These are phyloP conservation scores for Ascidia mentula DNA, from an alignment of 23 tunicate genomes.

Conservation along the genomic window DNA sequence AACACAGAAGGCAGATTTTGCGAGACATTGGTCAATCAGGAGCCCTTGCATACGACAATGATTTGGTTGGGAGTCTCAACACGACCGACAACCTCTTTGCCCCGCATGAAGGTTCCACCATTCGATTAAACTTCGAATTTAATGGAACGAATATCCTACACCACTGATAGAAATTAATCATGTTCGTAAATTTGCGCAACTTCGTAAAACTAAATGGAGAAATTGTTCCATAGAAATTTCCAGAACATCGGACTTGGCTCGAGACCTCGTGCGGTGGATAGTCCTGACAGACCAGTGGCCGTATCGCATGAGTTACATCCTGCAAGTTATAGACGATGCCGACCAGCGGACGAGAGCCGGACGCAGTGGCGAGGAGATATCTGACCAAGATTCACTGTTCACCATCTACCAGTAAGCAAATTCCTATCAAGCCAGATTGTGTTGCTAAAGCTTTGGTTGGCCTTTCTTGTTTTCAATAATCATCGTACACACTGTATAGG, in stretches of 20 bases:
- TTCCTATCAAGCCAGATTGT: neutral
- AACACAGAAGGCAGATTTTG: neutral
- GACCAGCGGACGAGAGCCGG: conserved; percentile 54
- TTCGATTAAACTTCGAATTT: no score
- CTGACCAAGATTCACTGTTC: conserved; percentile 41
- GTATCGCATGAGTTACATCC: conserved; percentile 76
- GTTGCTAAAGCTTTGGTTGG: neutral
- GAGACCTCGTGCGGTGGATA: conserved; percentile 75
- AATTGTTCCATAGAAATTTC: neutral
- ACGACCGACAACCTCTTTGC: no score
- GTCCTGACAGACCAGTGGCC: conserved; percentile 97
- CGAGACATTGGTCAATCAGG: neutral
- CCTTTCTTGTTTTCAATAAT: no score
- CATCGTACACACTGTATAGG: no score
- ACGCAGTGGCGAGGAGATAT: conserved; percentile 27
- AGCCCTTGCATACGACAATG: no score
- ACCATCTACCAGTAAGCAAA: conserved; percentile 63
- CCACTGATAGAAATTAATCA: no score
- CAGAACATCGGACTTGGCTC: conserved; percentile 20
- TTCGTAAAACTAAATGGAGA: no score
- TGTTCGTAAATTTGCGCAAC: no score
- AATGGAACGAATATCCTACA: no score
- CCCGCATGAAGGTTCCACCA: no score
- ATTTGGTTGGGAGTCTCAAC: no score
- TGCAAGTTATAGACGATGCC: conserved; percentile 82